These are phyloP conservation scores for Mylabris phalerata DNA, from an alignment of 1,140 invertebrate species.

Conservation along the genomic window DNA sequence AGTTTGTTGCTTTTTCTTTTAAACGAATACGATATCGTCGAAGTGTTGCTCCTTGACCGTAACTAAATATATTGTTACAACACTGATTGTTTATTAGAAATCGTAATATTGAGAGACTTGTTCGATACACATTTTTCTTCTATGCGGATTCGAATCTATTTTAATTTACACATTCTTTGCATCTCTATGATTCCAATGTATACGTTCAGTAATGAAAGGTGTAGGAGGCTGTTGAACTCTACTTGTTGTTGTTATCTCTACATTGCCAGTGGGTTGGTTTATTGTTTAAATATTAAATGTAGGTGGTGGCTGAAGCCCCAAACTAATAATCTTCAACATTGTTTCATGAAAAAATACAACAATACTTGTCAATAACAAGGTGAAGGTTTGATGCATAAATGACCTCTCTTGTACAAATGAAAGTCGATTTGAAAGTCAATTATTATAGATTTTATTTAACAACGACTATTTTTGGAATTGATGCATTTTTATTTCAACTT, in stretches of 20 bases:
- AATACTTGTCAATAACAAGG: no score
- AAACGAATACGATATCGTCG: neutral
- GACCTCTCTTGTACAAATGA: no score
- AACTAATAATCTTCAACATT: no score
- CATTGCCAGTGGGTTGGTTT: neutral
- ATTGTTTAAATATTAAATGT: constrained; percentile 7
- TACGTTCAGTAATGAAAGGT: constrained; percentile 11
- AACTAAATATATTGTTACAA: constrained; percentile 7
- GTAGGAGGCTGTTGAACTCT: constrained; percentile 15
- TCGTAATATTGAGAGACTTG: constrained; percentile 3
- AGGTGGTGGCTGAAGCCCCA: no score
- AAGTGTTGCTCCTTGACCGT: constrained; percentile 6
- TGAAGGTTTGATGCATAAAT: no score
- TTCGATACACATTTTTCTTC: neutral
- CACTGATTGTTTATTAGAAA: constrained; percentile 1
- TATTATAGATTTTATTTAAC: no score
- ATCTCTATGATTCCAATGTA: neutral
- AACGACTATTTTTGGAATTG: no score
- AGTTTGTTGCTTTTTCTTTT: neutral
- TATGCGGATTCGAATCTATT: constrained; percentile 5
- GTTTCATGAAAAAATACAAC: no score
- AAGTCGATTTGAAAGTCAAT: no score
- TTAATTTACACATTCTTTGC: neutral
- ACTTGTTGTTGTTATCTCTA: neutral
- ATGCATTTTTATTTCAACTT: no score